Evolutionary conservation across 2,797 vertebrate genomes (phyloP).

Genomic region (Darevskia mixta): DNA sequence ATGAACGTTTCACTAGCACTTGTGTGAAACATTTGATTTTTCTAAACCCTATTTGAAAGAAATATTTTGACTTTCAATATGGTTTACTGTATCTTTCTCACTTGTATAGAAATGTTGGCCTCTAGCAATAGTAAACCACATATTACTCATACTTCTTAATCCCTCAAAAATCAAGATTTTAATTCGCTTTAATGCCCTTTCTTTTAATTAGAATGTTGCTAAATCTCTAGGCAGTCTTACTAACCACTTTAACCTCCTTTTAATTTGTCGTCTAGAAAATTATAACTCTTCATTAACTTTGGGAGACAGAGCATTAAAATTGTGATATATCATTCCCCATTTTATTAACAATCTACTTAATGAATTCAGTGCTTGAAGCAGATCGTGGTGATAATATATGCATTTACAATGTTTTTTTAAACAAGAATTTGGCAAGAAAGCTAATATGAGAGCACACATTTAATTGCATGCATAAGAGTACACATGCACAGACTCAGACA

Average conservation of each 20-base stretch:
- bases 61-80: slow-evolving; percentile 7
- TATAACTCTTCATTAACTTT: slow-evolving; percentile 81
- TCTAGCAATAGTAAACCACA: slow-evolving; percentile 61
- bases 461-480: slow-evolving; percentile 48
- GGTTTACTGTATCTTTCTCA: slow-evolving; percentile 50
- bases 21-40: slow-evolving; percentile 51
- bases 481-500: slow-evolving; percentile 22
- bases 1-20: slow-evolving; percentile 54
- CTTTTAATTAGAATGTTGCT: slow-evolving; percentile 76
- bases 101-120: slow-evolving; percentile 54
- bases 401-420: slow-evolving; percentile 63
- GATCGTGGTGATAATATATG: slow-evolving; percentile 70
- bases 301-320: slow-evolving; percentile 75
- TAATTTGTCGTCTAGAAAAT: slow-evolving; percentile 81
- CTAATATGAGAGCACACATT: slow-evolving; percentile 56
- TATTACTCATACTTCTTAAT: slow-evolving; percentile 72
- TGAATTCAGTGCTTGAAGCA: slow-evolving; percentile 76
- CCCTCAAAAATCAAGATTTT: slow-evolving; percentile 73
- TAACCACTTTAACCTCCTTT: slow-evolving; percentile 80
- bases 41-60: slow-evolving; percentile 23
- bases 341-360: slow-evolving; percentile 78
- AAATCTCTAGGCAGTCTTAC: slow-evolving; percentile 74
- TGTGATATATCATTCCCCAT: slow-evolving; percentile 76
- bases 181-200: slow-evolving; percentile 72
- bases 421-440: slow-evolving; percentile 66